Evolutionary conservation across 37 sponge, comb jelly and placozoan genomes (phyloP).

Genomic region (Mnemiopsis leidyi): DNA sequence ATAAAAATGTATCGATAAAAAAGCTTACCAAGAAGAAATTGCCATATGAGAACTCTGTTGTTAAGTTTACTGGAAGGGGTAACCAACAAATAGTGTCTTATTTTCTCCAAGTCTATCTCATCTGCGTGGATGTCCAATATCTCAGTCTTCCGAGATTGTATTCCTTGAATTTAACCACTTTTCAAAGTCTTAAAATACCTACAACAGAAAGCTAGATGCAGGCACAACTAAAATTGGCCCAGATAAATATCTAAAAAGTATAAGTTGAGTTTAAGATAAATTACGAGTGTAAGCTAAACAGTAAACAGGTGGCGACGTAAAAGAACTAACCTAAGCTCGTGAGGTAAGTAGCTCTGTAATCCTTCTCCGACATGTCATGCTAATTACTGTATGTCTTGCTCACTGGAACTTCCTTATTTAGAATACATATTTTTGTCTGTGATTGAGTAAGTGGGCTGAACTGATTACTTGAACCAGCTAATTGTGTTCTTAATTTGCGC

Average conservation of each 20-base stretch:
- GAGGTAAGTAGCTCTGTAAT: not conserved
- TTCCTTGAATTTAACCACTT: not conserved
- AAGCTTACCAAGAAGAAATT: slow-evolving; percentile 23
- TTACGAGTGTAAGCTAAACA: no score
- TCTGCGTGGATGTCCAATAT: slow-evolving; percentile 14
- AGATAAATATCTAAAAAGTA: no score
- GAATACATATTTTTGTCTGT: not conserved
- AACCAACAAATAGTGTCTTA: not conserved
- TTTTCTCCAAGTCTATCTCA: not conserved
- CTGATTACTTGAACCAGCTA: not conserved
- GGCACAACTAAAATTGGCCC: no score
- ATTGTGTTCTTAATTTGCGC: no score
- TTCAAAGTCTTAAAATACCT: no score
- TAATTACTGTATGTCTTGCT: not conserved
- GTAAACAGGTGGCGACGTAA: no score
- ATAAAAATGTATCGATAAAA: no score
- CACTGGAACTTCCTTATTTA: not conserved
- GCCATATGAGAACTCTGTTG: slow-evolving; percentile 24
- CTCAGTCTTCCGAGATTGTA: not conserved
- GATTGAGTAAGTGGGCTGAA: not conserved
- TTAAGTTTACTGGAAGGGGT: not conserved
- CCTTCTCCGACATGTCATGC: slow-evolving; percentile 8
- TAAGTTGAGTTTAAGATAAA: no score
- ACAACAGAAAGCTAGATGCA: no score
- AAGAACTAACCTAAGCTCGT: not conserved